Evolutionary conservation across 2,888 invertebrate genomes (phyloP), one percentile per base, ranked within the genome.

Genomic region (Pristionchus fissidentatus): DNA sequence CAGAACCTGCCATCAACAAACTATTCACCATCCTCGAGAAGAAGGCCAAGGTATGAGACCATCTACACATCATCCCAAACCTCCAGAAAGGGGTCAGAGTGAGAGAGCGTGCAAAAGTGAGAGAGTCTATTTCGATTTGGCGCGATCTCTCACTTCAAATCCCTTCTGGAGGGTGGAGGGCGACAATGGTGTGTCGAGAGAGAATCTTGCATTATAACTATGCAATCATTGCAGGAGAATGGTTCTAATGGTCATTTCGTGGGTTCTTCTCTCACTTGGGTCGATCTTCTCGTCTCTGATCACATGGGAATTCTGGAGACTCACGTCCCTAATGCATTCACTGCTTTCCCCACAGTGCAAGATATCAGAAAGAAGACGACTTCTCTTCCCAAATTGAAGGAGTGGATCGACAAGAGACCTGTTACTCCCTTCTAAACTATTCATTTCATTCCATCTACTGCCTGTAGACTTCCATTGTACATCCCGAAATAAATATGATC

Each of bases 1-100:
- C 88, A 83, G 83, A 88, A 35, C 90, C 90, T 5, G 85, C 85
- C 41, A 84, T 88, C 83, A 86, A 90, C 81, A 90, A 89, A 77
- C 85, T 88, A 77, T 87, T 89, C 49, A 86, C 87, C 1, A 81
- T 89, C 66, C 89, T 88, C 81, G 87, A 87, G 49, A 85, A 83
- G 15, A 55, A 83, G 32, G 84, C 90, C 15, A 85, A 66, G 62
- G 62, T 66, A n/a, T n/a, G n/a, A n/a, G n/a, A n/a, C n/a, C n/a
- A n/a, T n/a, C n/a, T n/a, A n/a, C n/a, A n/a, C n/a, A n/a, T n/a
- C n/a, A n/a, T n/a, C n/a, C n/a, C n/a, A n/a, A n/a, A n/a, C n/a
- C n/a, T n/a, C n/a, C n/a, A n/a, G n/a, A n/a, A n/a, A n/a, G n/a
- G n/a, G n/a, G n/a, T n/a, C n/a, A n/a, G n/a, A n/a, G n/a, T n/a